Percentiles rank a stretch among this genome's conserved stretches.
Evolutionary conservation across 2,113 vertebrate species (phyloP).

Genomic region (Nesoenas mayeri): DNA sequence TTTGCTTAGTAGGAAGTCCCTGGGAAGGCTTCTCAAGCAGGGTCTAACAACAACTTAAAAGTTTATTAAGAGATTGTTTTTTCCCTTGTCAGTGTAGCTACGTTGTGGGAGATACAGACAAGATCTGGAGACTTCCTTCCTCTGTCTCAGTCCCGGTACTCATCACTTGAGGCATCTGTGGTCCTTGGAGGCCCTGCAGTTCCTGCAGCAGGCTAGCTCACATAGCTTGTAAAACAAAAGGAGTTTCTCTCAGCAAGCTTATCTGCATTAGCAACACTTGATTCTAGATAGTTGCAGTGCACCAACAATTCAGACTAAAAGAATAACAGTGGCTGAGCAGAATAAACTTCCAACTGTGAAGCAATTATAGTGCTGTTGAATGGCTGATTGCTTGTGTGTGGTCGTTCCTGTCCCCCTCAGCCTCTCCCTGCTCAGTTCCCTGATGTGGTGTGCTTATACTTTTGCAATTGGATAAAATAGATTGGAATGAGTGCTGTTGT

Average conservation of each 20-base stretch:
- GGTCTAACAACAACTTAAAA: neutral
- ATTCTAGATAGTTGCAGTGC: constrained; percentile 59
- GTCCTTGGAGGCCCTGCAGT: neutral
- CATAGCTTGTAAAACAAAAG: constrained; percentile 40
- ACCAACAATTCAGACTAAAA: constrained; percentile 66
- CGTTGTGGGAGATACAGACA: neutral
- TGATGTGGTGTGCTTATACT: constrained; percentile 63
- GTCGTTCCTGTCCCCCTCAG: neutral
- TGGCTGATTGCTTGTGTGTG: constrained; percentile 70
- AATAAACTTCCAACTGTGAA: constrained; percentile 76
- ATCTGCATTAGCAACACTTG: constrained; percentile 55
- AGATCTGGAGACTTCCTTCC: neutral
- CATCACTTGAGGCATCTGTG: neutral
- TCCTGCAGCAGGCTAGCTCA: neutral
- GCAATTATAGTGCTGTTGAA: constrained; percentile 74
- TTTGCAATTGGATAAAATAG: constrained; percentile 75
- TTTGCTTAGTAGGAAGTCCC: constrained; percentile 1
- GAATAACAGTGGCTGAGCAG: constrained; percentile 71
- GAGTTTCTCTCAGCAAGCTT: constrained; percentile 33
- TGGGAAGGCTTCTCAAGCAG: constrained; percentile 21
- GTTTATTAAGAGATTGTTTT: constrained; percentile 15
- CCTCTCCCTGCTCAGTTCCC: constrained; percentile 41
- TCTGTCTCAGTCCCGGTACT: neutral
- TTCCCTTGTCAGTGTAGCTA: neutral
- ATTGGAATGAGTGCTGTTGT: constrained; percentile 74